phyloP scores from a whole-genome alignment of 2,797 vertebrate species.

The Mormyrus proboscirostris region DNA sequence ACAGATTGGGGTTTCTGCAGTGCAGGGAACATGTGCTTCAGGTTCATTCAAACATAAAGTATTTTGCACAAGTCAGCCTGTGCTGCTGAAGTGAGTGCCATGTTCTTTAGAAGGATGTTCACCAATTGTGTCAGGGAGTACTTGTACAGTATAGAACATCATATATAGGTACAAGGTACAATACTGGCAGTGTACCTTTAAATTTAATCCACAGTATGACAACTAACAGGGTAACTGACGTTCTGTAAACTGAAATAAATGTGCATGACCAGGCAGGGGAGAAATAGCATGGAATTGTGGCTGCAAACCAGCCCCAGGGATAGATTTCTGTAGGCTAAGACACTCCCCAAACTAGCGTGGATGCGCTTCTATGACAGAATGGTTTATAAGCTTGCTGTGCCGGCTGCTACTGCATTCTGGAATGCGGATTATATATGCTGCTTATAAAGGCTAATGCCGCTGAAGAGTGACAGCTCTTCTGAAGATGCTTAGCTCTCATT shows the following conservation, averaged over 20 bases:
- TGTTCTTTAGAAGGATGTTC: not conserved
- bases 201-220: not conserved
- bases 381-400: not conserved
- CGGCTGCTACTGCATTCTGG: not conserved
- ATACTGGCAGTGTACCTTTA: not conserved
- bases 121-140: not conserved
- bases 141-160: not conserved
- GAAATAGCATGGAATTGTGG: not conserved
- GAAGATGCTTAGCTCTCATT: conserved; percentile 1
- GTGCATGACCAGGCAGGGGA: not conserved
- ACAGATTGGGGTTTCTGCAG: not conserved
- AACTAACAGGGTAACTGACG: not conserved
- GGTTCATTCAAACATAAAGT: not conserved
- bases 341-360: not conserved
- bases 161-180: not conserved
- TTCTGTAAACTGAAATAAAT: not conserved
- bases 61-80: not conserved
- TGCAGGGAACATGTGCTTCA: not conserved
- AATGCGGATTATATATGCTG: not conserved
- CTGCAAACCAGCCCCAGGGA: not conserved
- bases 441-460: not conserved
- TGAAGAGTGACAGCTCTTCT: not conserved
- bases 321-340: not conserved
- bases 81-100: not conserved
- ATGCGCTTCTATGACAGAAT: not conserved